These are phyloP conservation scores for Egretta garzetta DNA, from an alignment of 2,113 vertebrate genomes.

Conservation along the genomic window DNA sequence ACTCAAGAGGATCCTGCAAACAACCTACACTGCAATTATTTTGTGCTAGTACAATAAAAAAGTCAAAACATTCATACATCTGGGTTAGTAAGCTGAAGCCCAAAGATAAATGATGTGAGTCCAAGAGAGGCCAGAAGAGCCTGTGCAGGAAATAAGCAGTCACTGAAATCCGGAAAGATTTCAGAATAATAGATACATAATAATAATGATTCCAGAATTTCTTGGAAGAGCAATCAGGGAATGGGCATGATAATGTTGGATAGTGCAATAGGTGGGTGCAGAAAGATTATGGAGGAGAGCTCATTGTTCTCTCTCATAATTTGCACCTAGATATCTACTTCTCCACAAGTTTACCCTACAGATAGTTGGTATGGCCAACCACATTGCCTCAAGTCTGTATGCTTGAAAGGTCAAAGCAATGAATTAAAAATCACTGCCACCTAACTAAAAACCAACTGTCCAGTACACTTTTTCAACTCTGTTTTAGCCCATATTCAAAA, in stretches of 20 bases:
- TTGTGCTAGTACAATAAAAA: slow-evolving; percentile 1
- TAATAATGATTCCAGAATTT: background rate
- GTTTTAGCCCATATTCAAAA: background rate
- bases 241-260: background rate
- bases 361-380: too few species aligned
- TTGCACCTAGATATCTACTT: background rate
- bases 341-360: background rate
- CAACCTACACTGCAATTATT: background rate
- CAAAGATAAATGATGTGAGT: background rate
- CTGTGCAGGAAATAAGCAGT: slow-evolving; percentile 2
- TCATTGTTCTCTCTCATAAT: background rate
- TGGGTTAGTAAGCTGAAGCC: slow-evolving; percentile 18
- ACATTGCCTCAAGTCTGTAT: background rate
- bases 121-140: background rate
- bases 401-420: background rate
- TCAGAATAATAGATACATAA: background rate
- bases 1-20: slow-evolving; percentile 2
- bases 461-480: background rate
- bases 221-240: background rate
- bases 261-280: background rate
- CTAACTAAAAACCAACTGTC: background rate
- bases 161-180: background rate
- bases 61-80: background rate
- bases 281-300: background rate
- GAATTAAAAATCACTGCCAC: background rate